Evolutionary conservation across 2,888 invertebrate species (phyloP).

Genomic region (Copidosoma aretas): DNA sequence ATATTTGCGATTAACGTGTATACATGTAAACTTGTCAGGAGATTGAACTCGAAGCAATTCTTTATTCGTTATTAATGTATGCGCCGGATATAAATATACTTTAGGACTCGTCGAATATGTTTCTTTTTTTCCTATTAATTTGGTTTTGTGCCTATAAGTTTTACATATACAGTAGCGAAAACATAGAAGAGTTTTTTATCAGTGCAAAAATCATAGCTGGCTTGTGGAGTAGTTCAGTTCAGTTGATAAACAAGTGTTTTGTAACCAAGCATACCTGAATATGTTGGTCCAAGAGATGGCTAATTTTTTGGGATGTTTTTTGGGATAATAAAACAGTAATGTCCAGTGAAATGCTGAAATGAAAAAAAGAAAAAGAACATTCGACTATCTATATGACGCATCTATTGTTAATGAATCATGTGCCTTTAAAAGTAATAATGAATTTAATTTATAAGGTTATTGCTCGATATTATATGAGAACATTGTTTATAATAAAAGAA

Average conservation of each 20-base stretch:
- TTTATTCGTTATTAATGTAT: constrained; percentile 28
- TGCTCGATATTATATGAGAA: constrained; percentile 59
- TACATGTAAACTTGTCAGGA: constrained; percentile 38
- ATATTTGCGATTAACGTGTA: constrained; percentile 37
- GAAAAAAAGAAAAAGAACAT: not conserved
- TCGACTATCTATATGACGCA: constrained; percentile 33
- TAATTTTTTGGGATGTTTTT: too few species aligned
- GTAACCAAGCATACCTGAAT: too few species aligned
- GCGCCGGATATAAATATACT: constrained; percentile 17
- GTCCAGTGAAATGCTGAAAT: too few species aligned
- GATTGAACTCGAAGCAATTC: constrained; percentile 37
- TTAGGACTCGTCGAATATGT: constrained; percentile 20
- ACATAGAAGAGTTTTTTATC: constrained; percentile 25
- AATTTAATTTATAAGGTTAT: constrained; percentile 56
- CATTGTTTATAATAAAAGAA: constrained; percentile 59
- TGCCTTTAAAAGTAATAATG: constrained; percentile 62
- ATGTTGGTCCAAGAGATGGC: too few species aligned
- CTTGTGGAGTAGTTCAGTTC: too few species aligned
- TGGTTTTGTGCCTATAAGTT: constrained; percentile 35
- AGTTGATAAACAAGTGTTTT: too few species aligned
- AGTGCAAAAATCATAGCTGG: constrained; percentile 37
- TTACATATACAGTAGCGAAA: constrained; percentile 27
- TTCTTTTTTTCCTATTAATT: constrained; percentile 22
- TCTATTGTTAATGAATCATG: constrained; percentile 54
- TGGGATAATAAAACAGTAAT: too few species aligned